Conservation (phyloP, 2,797 vertebrate genomes). For the Diplodus puntazzo region DNA sequence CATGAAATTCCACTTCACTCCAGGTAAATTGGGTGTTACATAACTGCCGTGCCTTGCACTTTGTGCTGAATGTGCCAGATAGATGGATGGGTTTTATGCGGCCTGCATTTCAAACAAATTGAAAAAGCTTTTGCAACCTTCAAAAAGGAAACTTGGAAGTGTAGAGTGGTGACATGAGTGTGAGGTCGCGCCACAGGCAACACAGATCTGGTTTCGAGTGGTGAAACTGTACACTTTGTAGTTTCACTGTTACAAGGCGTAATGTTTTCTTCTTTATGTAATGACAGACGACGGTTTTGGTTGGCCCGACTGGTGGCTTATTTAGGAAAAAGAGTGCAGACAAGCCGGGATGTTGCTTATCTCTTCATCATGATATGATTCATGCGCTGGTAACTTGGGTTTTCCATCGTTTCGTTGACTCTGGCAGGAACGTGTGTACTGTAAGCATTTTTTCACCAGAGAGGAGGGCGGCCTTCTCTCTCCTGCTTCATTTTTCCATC, state of each 20-base stretch:
- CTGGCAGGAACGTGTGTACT: slow-evolving; percentile 1
- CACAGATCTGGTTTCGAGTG: slow-evolving; percentile 30
- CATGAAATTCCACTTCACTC: slow-evolving; percentile 12
- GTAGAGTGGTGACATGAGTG: slow-evolving; percentile 15
- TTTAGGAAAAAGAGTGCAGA: slow-evolving; percentile 6
- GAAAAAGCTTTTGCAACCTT: slow-evolving; percentile 18
- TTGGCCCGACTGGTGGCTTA: not conserved
- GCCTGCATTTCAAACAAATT: not conserved
- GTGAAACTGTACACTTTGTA: slow-evolving; percentile 22
- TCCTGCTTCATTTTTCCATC: slow-evolving; percentile 61
- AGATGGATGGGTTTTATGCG: slow-evolving; percentile 5
- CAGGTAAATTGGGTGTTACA: not conserved
- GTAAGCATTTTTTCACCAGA: slow-evolving; percentile 5
- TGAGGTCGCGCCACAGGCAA: slow-evolving; percentile 9
- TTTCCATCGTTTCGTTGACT: slow-evolving; percentile 43
- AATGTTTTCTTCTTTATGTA: slow-evolving; percentile 1
- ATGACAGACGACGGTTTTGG: not conserved
- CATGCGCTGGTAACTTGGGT: slow-evolving; percentile 19
- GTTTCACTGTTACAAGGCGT: slow-evolving; percentile 12
- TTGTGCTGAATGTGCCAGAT: slow-evolving; percentile 13
- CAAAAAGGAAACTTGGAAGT: slow-evolving; percentile 20
- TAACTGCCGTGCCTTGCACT: not conserved
- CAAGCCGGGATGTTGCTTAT: not conserved
- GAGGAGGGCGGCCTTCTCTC: slow-evolving; percentile 33
- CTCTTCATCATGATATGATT: slow-evolving; percentile 21